These are phyloP conservation scores for Dendrocincla fuliginosa DNA, from an alignment of 2,797 vertebrate genomes.

Conservation along the genomic window DNA sequence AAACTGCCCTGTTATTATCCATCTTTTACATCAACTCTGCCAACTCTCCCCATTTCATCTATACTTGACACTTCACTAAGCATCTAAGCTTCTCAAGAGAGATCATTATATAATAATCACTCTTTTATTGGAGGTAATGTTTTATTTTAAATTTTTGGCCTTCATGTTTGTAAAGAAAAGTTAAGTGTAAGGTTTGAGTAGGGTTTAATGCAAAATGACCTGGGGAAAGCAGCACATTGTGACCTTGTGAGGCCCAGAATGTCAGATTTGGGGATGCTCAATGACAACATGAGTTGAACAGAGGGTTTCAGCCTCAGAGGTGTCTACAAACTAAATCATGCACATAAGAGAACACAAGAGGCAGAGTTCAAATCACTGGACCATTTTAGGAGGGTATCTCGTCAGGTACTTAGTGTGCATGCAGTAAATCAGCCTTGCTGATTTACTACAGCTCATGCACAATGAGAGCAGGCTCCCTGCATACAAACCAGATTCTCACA, in stretches of 20 bases:
- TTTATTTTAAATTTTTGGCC: neutral
- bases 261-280: neutral
- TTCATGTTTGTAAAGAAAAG: neutral
- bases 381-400: neutral
- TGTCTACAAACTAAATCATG: neutral
- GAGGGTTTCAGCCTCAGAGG: neutral
- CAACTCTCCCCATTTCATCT: neutral
- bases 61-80: neutral
- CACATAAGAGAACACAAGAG: neutral
- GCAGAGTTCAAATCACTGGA: neutral
- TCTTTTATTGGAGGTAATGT: neutral
- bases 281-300: neutral
- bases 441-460: neutral
- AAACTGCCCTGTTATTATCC: neutral
- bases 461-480: neutral
- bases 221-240: neutral
- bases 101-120: neutral
- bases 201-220: neutral
- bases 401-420: neutral
- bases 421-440: neutral
- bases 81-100: neutral
- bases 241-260: neutral
- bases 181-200: neutral
- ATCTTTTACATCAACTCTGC: neutral
- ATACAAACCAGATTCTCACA: neutral